These are phyloP conservation scores for Corythornis leucogaster DNA, from an alignment of 2,797 vertebrate species.

Conservation along the genomic window DNA sequence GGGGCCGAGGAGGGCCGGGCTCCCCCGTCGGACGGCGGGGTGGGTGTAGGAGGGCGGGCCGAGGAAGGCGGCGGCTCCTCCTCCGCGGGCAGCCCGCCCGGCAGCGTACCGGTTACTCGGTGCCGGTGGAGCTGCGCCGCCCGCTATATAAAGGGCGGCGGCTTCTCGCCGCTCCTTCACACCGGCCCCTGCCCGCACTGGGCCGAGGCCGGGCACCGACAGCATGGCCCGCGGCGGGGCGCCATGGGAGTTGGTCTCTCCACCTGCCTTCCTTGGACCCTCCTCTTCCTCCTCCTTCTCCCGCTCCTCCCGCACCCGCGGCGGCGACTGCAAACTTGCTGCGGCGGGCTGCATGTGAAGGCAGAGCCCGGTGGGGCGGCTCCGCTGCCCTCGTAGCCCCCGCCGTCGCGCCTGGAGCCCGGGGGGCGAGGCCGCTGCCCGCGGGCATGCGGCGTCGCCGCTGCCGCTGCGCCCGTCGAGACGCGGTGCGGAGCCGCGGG, in stretches of 20 bases:
- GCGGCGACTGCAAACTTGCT: constrained; percentile 18
- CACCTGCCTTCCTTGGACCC: not conserved
- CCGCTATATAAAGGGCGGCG: constrained; percentile 37
- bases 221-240: constrained; percentile 27
- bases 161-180: not conserved
- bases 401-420: not conserved
- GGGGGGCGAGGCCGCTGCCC: not conserved
- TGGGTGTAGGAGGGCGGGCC: not conserved
- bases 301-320: constrained; percentile 5
- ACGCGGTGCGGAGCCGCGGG: not conserved
- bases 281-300: not conserved
- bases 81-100: not conserved
- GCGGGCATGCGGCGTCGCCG: constrained; percentile 8
- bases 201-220: not conserved
- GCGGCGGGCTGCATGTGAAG: constrained; percentile 28
- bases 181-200: not conserved
- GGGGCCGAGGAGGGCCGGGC: not conserved
- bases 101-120: constrained; percentile 10
- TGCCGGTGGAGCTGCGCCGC: constrained; percentile 1
- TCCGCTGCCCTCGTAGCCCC: not conserved
- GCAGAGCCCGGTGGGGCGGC: not conserved
- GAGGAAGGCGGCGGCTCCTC: not conserved
- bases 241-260: constrained; percentile 29
- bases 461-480: constrained; percentile 3
- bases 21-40: not conserved